Evolutionary conservation across 2,797 vertebrate genomes (phyloP), one percentile per base, ranked within the genome.

Genomic region (Rhinella marina): DNA sequence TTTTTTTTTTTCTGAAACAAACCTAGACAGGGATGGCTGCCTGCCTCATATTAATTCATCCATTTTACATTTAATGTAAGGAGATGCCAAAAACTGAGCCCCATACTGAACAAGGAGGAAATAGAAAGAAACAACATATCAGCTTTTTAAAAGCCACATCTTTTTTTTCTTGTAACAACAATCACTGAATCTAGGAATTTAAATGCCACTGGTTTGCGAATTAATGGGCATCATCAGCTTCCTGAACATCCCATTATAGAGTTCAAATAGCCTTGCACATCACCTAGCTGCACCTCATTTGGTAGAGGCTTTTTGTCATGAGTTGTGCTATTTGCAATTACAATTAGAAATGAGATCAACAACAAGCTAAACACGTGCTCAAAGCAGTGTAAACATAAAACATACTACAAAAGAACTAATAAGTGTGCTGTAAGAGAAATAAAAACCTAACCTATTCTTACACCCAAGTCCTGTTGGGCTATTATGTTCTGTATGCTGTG

Each of bases 221-320:
- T 82, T 77, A 87, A 87, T 87, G 57, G 72, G 66, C 70, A 77
- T 70, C 70, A 77, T 82, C 72, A 83, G 73, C 62, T 64, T 83
- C 41, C 62, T 52, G 59, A 87, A 61, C 86, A 83, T 87, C 70
- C 86, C 70, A 82, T 87, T 87, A 87, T 64, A 62, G n/a, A 82
- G 80, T 75, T 64, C 86, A 87, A 62, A 87, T 87, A 82, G 70
- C 86, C 86, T 82, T 87, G 57, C 72, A 61, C 86, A 82, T 87
- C 86, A 82, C 86, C 41, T 62, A 76, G 68, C 56, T 76, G 57
- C 57, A 59, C 68, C 70, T 87, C 86, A 87, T 87, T 87, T 87
- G 64, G 48, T 54, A 87, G 82, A 82, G 70, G 57, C 77, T 76
- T 86, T 75, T 86, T 82, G 79, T 21, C 80, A 82, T 81, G 82